These are phyloP conservation scores for Acrobasis consociella DNA, from an alignment of 2,888 invertebrate genomes.

Conservation along the genomic window DNA sequence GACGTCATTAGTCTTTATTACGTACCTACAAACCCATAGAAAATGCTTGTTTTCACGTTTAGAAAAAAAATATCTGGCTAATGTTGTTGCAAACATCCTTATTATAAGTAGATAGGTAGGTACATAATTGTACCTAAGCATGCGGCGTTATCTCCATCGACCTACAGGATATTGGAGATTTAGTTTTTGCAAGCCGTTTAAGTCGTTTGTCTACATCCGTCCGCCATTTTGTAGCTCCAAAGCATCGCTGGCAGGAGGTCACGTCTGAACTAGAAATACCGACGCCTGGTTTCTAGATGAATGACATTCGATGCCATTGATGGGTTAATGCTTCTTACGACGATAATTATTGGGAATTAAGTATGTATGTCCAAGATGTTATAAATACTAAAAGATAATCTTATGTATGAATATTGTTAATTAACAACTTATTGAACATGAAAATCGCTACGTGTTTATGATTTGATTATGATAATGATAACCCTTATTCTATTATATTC, in stretches of 20 bases:
- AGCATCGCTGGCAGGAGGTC: conserved; percentile 4
- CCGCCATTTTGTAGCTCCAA: conserved; percentile 1
- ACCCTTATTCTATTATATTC: too few relatives aligned
- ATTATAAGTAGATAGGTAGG: background rate
- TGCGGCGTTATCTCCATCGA: background rate
- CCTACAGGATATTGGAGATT: conserved; percentile 14
- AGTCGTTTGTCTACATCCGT: conserved; percentile 18
- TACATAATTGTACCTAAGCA: background rate
- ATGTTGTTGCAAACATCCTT: too few relatives aligned
- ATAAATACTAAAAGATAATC: background rate
- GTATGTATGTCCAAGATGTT: background rate
- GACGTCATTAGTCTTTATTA: too few relatives aligned
- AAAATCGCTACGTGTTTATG: too few relatives aligned
- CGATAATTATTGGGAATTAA: background rate
- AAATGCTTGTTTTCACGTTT: too few relatives aligned
- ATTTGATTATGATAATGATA: too few relatives aligned
- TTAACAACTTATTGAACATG: too few relatives aligned
- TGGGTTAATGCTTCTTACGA: conserved; percentile 6
- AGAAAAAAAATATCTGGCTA: too few relatives aligned
- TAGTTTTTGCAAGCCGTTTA: conserved; percentile 9
- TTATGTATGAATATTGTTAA: background rate
- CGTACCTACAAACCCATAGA: too few relatives aligned
- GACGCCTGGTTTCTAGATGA: conserved; percentile 12
- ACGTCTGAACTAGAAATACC: conserved; percentile 18
- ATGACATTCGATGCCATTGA: conserved; percentile 9